Percentiles rank a stretch among this genome's conserved stretches.
Conservation (phyloP, 2,797 vertebrate genomes). For the Dicrostonyx torquatus region DNA sequence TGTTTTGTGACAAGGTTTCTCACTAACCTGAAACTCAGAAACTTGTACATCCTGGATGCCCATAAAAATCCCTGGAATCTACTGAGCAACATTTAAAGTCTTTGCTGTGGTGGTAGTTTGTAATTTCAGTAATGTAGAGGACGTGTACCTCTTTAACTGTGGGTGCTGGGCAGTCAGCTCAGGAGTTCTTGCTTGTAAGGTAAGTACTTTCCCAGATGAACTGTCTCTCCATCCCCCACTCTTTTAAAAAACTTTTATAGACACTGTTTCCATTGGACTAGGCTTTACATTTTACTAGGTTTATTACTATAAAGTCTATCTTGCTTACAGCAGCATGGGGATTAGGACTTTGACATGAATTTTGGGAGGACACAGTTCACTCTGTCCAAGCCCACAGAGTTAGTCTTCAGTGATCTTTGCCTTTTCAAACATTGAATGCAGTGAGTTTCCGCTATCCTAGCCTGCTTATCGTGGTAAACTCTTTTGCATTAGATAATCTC, state of each 20-base stretch:
- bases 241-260: neutral
- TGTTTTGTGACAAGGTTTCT: neutral
- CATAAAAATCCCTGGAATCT: neutral
- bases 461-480: neutral
- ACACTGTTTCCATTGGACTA: neutral
- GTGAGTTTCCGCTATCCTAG: neutral
- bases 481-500: neutral
- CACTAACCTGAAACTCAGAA: neutral
- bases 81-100: too few relatives aligned
- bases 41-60: neutral
- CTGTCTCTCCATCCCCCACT: neutral
- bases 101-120: neutral
- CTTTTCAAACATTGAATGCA: neutral
- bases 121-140: neutral
- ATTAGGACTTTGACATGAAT: neutral
- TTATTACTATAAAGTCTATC: neutral
- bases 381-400: too few relatives aligned
- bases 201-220: neutral
- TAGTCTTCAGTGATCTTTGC: neutral
- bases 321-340: neutral
- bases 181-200: neutral
- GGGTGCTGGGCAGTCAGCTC: neutral
- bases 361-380: neutral
- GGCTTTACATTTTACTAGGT: neutral
- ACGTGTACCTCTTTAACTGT: neutral